phyloP scores from a whole-genome alignment of 2,113 vertebrate genomes.

The Ascaphus truei region DNA sequence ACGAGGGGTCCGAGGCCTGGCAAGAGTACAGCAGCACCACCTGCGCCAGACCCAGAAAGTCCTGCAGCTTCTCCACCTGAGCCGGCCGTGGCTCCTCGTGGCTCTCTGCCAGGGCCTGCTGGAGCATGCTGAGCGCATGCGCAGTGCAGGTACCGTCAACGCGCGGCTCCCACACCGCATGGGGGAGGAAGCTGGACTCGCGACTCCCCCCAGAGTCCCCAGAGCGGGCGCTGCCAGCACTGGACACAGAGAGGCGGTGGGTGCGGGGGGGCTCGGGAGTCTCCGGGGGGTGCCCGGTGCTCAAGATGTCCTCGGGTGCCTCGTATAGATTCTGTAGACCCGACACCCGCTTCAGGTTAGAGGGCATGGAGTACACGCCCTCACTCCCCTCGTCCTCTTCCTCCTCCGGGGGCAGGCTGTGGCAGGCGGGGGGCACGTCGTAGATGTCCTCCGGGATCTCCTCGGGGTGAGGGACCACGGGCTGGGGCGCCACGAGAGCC shows the following conservation, averaged over 20 bases:
- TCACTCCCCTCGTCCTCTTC: slow-evolving; percentile 48
- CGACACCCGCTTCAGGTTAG: slow-evolving; percentile 58
- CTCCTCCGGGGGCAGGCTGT: slow-evolving; percentile 25
- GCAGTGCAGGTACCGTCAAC: slow-evolving; percentile 9
- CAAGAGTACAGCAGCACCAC: slow-evolving; percentile 20
- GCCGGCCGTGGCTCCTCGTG: neutral
- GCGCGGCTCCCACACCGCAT: neutral
- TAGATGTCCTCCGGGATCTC: slow-evolving; percentile 47
- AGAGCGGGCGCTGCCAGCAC: slow-evolving; percentile 67
- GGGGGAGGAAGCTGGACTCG: neutral
- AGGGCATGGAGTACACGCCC: slow-evolving; percentile 47
- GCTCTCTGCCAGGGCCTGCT: slow-evolving; percentile 51
- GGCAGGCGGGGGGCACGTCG: slow-evolving; percentile 48
- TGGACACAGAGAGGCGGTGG: slow-evolving; percentile 64
- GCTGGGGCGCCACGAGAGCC: neutral
- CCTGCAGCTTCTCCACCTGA: slow-evolving; percentile 5
- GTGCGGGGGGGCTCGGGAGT: slow-evolving; percentile 22
- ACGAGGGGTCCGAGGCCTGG: slow-evolving; percentile 21
- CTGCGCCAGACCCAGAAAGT: slow-evolving; percentile 27
- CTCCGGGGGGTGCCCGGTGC: slow-evolving; percentile 30
- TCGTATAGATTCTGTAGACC: slow-evolving; percentile 52
- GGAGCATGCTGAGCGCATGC: slow-evolving; percentile 49
- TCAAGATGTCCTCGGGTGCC: slow-evolving; percentile 52
- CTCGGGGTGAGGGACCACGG: neutral
- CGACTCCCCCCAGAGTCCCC: slow-evolving; percentile 38